A percentile compares a stretch with the other conserved stretches of the same genome.
Evolutionary conservation across 2,113 vertebrate genomes (phyloP).

Genomic region (Phrynosoma blainvillii): DNA sequence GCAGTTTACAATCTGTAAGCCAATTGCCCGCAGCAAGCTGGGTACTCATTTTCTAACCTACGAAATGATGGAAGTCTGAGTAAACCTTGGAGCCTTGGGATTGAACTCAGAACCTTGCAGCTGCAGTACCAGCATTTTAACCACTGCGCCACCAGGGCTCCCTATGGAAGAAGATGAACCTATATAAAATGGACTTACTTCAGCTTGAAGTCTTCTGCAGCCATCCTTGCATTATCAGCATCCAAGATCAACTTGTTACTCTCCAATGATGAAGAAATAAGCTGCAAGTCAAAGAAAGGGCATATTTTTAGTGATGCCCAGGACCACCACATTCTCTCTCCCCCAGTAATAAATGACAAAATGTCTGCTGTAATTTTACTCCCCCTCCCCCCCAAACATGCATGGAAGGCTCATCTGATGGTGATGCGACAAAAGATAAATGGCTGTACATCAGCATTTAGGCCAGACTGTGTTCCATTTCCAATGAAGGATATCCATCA

Average conservation of each 20-base stretch:
- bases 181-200: slow-evolving; percentile 79
- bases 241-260: slow-evolving; percentile 80
- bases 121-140: too few relatives aligned
- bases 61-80: too few relatives aligned
- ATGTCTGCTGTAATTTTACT: background rate
- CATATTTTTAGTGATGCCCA: background rate
- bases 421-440: background rate
- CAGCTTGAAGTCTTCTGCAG: slow-evolving; percentile 87
- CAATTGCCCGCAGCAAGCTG: too few relatives aligned
- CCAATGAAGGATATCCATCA: too few relatives aligned
- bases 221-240: slow-evolving; percentile 86
- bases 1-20: too few relatives aligned
- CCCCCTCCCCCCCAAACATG: background rate
- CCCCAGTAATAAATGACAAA: background rate
- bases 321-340: background rate
- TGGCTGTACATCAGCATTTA: background rate
- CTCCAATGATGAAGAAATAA: slow-evolving; percentile 70
- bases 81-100: too few relatives aligned
- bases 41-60: too few relatives aligned
- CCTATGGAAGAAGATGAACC: background rate
- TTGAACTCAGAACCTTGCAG: too few relatives aligned
- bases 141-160: too few relatives aligned
- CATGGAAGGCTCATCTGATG: background rate
- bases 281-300: background rate
- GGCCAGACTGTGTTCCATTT: background rate